Evolutionary conservation across 2,888 invertebrate genomes (phyloP).

Genomic region (Bruchidius siliquastri): DNA sequence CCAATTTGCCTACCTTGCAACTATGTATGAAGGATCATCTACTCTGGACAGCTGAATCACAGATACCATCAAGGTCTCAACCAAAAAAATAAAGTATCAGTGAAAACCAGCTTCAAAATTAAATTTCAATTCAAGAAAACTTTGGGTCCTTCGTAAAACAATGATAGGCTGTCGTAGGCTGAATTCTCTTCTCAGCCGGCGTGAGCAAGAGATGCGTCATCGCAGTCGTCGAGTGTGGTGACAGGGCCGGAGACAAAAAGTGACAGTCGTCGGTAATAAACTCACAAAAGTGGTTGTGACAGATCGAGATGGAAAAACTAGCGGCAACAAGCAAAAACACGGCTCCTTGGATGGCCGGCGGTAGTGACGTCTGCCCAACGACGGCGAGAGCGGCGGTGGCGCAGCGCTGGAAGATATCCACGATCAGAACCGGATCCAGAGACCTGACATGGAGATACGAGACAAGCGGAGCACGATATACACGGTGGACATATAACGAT

Average conservation of each 20-base stretch:
- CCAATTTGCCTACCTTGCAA: too few species aligned
- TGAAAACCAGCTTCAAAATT: too few species aligned
- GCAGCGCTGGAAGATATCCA: neutral
- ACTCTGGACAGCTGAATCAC: too few species aligned
- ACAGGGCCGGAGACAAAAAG: constrained; percentile 11
- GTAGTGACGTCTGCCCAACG: constrained; percentile 15
- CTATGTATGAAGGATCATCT: too few species aligned
- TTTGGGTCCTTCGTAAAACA: too few species aligned
- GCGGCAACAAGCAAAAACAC: constrained; percentile 39
- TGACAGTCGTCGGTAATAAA: constrained; percentile 33
- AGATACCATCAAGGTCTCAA: too few species aligned
- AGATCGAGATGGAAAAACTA: constrained; percentile 38
- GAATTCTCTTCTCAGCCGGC: neutral
- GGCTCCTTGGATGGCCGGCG: constrained; percentile 19
- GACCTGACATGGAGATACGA: neutral
- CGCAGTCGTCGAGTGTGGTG: constrained; percentile 1
- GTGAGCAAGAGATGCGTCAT: constrained; percentile 1
- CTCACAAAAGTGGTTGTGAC: constrained; percentile 37
- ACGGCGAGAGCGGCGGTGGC: constrained; percentile 12
- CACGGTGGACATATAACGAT: neutral
- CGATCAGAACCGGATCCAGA: neutral
- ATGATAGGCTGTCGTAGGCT: neutral
- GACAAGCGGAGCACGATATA: neutral
- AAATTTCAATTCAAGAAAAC: neutral
- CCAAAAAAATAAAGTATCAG: too few species aligned